Evolutionary conservation across 2,113 vertebrate genomes (phyloP).

Genomic region (Agapornis roseicollis): DNA sequence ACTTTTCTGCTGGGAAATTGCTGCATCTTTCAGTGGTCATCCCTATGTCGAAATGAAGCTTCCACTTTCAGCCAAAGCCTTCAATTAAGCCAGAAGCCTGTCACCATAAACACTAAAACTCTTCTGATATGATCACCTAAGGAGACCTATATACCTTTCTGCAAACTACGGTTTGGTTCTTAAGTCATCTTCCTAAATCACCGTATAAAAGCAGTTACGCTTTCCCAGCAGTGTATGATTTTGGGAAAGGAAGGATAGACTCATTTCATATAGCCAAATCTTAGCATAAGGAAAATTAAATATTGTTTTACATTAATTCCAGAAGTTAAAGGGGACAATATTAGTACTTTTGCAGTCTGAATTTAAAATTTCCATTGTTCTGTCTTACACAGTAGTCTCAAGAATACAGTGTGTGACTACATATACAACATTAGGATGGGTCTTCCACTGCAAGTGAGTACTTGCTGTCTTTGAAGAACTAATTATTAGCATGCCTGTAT

Average conservation of each 20-base stretch:
- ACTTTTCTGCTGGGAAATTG: neutral
- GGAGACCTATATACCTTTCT: neutral
- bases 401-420: neutral
- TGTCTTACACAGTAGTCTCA: neutral
- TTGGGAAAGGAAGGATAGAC: neutral
- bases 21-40: neutral
- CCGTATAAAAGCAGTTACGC: neutral
- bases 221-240: neutral
- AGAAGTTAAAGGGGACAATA: neutral
- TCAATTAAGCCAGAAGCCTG: neutral
- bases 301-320: neutral
- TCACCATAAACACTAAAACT: neutral
- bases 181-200: neutral
- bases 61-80: neutral
- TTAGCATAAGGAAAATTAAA: neutral
- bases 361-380: neutral
- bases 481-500: neutral
- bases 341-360: neutral
- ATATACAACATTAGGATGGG: neutral
- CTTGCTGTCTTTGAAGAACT: conserved; percentile 19
- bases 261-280: neutral
- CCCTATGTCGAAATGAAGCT: neutral
- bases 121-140: neutral
- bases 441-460: conserved; percentile 26
- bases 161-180: neutral